Evolutionary conservation across 2,888 invertebrate genomes (phyloP), one percentile per base, ranked within the genome.

Genomic region (Oscheius onirici): DNA sequence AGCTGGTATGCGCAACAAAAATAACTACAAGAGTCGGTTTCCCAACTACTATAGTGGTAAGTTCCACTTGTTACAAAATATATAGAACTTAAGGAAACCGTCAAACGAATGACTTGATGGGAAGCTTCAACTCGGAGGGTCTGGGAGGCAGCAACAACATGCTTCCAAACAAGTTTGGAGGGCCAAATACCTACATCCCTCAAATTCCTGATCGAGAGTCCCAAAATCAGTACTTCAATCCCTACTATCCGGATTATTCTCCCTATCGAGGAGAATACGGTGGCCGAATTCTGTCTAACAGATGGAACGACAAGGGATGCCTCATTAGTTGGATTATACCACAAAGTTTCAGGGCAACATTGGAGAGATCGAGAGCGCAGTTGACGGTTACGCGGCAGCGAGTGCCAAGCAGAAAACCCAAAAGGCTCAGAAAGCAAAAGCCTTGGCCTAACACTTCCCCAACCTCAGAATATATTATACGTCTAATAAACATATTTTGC

Each of bases 101-200:
- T 11, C 58, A 26, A 3, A 65, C 74, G 2, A 77, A 77, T 46
- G 77, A 77, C 20, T 54, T 77, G 22, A 77, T 77, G 75, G 66
- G 20, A 28, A 75, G 75, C 24, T 77, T 77, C 61, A 73, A 61
- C 13, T 28, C 63, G 3, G 49, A 49, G 10, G 20, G 24, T n/a
- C 46, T 58, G 58, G 20, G 40, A 2, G 22, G 22, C 3, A 22
- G 22, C 20, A 22, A 41, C 20, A 58, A 41, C 41, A 58, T 63
- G 63, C 24, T 46, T n/a, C 15, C 46, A 17, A 44, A 63, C 11
- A 63, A 63, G 26, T 63, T 63, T 11, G 49, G 63, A n/a, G 24
- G n/a, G 1, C 24, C 63, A 1, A 49, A 46, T n/a, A 46, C 49
- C 28, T 63, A 46, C 63, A 63, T 63, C 11, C 63, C 63, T 1